Percentiles rank a stretch among this genome's conserved stretches.
Conservation (phyloP, 2,113 vertebrate genomes). For the Promerops cafer region DNA sequence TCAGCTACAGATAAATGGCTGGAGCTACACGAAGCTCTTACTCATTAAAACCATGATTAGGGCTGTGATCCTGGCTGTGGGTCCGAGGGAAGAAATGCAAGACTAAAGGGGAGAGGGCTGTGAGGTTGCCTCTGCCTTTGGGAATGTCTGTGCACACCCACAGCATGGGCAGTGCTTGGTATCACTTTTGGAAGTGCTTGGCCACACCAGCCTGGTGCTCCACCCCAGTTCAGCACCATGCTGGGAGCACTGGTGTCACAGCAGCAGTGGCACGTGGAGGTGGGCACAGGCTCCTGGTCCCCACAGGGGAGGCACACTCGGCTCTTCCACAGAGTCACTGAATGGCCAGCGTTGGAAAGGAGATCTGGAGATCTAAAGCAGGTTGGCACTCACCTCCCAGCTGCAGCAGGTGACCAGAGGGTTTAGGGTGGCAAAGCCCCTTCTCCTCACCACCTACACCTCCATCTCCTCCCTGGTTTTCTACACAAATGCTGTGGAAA, state of each 20-base stretch:
- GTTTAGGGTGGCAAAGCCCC: background rate
- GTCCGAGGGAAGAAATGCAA: background rate
- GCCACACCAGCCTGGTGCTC: background rate
- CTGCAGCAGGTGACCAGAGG: background rate
- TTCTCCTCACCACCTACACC: background rate
- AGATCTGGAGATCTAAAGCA: background rate
- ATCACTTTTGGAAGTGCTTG: background rate
- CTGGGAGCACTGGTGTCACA: background rate
- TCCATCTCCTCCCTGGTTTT: background rate
- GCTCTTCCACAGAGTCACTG: background rate
- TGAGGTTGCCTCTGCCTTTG: background rate
- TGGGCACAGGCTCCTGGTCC: background rate
- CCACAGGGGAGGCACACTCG: background rate
- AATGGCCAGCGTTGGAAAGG: background rate
- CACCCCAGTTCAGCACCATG: background rate
- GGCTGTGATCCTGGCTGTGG: background rate
- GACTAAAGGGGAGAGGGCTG: background rate
- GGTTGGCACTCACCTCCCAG: background rate
- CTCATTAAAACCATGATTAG: background rate
- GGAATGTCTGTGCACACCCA: background rate
- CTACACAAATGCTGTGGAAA: background rate
- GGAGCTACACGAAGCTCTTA: background rate
- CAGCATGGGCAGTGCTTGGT: background rate
- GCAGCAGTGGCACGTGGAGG: fast-evolving
- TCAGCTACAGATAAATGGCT: background rate